Evolutionary conservation across 1,140 invertebrate genomes (phyloP), one percentile per base, ranked within the genome.

Genomic region (Acromyrmex charruanus): DNA sequence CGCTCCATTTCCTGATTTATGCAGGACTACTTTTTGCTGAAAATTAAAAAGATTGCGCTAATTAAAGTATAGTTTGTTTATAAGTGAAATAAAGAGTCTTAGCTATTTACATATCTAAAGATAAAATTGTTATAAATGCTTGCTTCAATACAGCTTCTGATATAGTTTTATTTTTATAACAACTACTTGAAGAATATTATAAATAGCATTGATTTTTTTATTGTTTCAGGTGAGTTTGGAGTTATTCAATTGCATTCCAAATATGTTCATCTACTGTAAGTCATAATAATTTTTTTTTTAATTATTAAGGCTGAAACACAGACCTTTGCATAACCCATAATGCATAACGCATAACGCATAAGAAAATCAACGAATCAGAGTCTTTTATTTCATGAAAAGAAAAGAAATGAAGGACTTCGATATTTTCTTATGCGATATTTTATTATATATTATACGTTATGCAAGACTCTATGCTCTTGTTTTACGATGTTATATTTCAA

Each of bases 201-300:
- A 61, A 77, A 25, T 7, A 72, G 12, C 14, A 28, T 72, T 72
- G 49, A 6, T 72, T 72, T 72, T 1, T 55, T 55, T 4, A 6
- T 55, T 72, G 69, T 72, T 72, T 72, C 69, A 72, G 69, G 69
- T 72, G 49, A 80, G 77, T 80, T 39, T 80, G 77, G 63, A 68
- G 7, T 80, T 55, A 80, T 80, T 80, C 49, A 35, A 55, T 51
- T 55, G 31, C 35, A 63, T 28, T 44, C 21, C 21, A 53, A 28
- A 31, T 68, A 44, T 21, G 25, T 28, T 66, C 49, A 7, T 55
- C 63, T 39, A 80, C n/a, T 21, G 77, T 80, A 58, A 80, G 77
- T 80, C 10, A 14, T 51, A 25, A 25, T 65, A 10, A 80, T 58
- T 80, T 79, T 1, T 39, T 44, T 21, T 53, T 66, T 31, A 53